These are phyloP conservation scores for Eupsilia transversa DNA, from an alignment of 2,888 invertebrate genomes.

Conservation along the genomic window DNA sequence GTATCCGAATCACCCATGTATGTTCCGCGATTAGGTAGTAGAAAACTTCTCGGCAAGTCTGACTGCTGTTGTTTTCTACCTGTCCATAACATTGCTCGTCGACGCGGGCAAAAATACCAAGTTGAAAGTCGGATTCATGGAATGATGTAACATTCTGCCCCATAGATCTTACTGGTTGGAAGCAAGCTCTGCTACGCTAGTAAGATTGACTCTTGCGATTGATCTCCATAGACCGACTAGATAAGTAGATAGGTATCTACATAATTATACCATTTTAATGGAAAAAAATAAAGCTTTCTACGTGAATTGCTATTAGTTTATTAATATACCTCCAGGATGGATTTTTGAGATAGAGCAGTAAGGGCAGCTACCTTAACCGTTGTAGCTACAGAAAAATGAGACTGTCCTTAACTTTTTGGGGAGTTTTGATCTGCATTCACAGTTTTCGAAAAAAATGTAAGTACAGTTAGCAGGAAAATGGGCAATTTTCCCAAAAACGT, in stretches of 20 bases:
- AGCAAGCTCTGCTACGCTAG: neutral
- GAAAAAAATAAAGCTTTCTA: neutral
- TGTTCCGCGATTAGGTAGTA: too few relatives aligned
- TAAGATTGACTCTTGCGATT: neutral
- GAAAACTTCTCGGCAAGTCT: too few relatives aligned
- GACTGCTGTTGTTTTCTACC: neutral
- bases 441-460: too few relatives aligned
- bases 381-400: too few relatives aligned
- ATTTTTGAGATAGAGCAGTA: too few relatives aligned
- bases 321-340: too few relatives aligned
- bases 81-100: neutral
- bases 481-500: too few relatives aligned
- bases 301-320: slow-evolving; percentile 5
- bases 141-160: neutral
- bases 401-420: too few relatives aligned
- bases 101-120: neutral
- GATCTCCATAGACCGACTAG: neutral
- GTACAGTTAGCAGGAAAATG: too few relatives aligned
- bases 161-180: neutral
- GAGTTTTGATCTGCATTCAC: too few relatives aligned
- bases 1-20: too few relatives aligned
- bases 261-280: neutral
- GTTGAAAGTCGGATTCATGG: neutral
- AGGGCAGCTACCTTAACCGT: too few relatives aligned
- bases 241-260: neutral